Conservation (phyloP, 1,140 invertebrate genomes). For the Teleogryllus occipitalis region DNA sequence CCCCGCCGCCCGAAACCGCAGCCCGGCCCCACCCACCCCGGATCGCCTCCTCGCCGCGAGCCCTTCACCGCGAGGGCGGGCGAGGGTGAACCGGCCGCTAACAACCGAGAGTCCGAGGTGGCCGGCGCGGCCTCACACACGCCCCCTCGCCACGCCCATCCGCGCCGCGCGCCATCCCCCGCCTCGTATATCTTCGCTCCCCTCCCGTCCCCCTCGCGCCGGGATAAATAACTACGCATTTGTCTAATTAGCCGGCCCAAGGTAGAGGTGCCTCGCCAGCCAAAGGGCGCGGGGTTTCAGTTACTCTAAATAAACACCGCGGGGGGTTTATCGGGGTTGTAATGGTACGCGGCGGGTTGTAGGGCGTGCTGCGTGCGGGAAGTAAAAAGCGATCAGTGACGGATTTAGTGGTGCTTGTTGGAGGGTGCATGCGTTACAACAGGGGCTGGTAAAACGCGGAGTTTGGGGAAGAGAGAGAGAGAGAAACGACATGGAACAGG, state of each 20-base stretch:
- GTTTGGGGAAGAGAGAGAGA: neutral
- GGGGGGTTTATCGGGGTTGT: neutral
- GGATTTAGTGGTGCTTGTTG: neutral
- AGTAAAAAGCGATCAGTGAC: neutral
- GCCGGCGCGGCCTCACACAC: too few species aligned
- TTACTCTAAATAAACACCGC: neutral
- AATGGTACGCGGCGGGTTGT: neutral
- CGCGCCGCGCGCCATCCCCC: too few species aligned
- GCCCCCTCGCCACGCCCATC: too few species aligned
- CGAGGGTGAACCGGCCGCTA: too few species aligned
- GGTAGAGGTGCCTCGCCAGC: neutral
- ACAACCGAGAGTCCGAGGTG: too few species aligned
- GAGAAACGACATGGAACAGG: neutral
- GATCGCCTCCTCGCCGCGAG: too few species aligned
- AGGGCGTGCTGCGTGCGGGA: neutral
- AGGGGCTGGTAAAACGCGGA: neutral
- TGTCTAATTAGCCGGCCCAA: neutral
- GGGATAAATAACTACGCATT: neutral
- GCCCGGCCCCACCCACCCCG: too few species aligned
- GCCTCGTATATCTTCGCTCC: too few species aligned
- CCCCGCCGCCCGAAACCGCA: too few species aligned
- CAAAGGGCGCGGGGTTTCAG: neutral
- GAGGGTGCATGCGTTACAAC: neutral
- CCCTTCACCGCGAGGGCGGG: too few species aligned
- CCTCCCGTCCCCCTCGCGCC: too few species aligned